phyloP scores from a whole-genome alignment of 2,113 vertebrate species.

The Oriolus oriolus region DNA sequence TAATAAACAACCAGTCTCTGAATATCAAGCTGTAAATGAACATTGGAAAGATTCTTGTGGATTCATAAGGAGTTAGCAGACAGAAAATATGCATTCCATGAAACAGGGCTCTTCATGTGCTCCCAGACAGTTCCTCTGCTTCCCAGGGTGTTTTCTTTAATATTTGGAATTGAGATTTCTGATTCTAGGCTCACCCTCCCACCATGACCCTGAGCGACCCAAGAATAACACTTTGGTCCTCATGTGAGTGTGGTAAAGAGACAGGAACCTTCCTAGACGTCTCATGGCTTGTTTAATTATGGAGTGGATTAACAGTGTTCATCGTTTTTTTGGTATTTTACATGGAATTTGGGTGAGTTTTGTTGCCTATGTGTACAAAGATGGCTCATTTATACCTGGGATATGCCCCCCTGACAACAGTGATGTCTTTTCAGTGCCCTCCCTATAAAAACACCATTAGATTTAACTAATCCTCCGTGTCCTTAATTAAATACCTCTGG shows the following conservation, averaged over 20 bases:
- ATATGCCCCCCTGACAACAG: accelerated
- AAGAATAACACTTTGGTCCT: background rate
- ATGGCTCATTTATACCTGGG: background rate
- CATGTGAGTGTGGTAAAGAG: background rate
- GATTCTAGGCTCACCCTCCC: background rate
- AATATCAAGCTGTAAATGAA: background rate
- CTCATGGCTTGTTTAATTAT: background rate
- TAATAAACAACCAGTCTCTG: background rate
- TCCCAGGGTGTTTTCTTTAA: background rate
- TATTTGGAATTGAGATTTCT: background rate
- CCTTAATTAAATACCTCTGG: constrained; percentile 60
- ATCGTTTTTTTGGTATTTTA: background rate
- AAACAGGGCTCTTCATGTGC: background rate
- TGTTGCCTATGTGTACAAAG: background rate
- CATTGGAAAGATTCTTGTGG: background rate
- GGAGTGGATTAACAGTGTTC: background rate
- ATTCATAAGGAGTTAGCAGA: background rate
- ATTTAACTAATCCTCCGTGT: constrained; percentile 9
- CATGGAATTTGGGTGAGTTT: background rate
- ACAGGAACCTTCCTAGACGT: background rate
- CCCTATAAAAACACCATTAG: background rate
- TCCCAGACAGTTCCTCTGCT: background rate
- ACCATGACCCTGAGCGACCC: background rate
- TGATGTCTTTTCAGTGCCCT: background rate
- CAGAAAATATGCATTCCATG: background rate